These are phyloP conservation scores for Prunella fulvescens DNA, from an alignment of 2,113 vertebrate genomes.

Conservation along the genomic window DNA sequence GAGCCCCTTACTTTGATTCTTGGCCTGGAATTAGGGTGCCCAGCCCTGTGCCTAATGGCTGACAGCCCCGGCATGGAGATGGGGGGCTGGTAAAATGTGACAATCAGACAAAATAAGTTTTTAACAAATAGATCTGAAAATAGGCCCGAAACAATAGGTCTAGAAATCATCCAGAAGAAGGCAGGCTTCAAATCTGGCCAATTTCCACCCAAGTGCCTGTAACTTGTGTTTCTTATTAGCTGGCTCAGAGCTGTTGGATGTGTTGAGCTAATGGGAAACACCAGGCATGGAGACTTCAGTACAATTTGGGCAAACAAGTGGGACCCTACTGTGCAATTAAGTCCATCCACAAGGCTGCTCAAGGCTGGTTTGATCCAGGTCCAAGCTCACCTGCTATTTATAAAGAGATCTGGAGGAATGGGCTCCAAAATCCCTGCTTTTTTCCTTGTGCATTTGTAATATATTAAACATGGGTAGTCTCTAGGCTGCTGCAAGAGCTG, in stretches of 20 bases:
- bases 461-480: not conserved
- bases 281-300: not conserved
- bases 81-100: not conserved
- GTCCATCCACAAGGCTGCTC: not conserved
- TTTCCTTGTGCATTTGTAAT: not conserved
- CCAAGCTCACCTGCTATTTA: slow-evolving; percentile 37
- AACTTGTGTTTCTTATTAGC: slow-evolving; percentile 16
- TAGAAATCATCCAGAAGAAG: not conserved
- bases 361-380: not conserved
- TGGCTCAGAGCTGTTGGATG: not conserved
- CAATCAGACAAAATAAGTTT: not conserved
- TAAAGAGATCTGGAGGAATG: not conserved
- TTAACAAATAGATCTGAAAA: not conserved
- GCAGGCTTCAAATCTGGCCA: not conserved
- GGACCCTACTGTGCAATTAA: slow-evolving; percentile 20
- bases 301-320: not conserved
- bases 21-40: not conserved
- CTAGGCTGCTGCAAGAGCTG: not conserved
- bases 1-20: not conserved
- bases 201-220: not conserved
- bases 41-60: not conserved
- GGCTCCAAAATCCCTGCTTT: not conserved
- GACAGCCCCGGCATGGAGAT: not conserved
- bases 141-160: not conserved
- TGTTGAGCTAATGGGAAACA: slow-evolving; percentile 2